Evolutionary conservation across 2,888 invertebrate species (phyloP).

Genomic region (Malthinus flaveolus): DNA sequence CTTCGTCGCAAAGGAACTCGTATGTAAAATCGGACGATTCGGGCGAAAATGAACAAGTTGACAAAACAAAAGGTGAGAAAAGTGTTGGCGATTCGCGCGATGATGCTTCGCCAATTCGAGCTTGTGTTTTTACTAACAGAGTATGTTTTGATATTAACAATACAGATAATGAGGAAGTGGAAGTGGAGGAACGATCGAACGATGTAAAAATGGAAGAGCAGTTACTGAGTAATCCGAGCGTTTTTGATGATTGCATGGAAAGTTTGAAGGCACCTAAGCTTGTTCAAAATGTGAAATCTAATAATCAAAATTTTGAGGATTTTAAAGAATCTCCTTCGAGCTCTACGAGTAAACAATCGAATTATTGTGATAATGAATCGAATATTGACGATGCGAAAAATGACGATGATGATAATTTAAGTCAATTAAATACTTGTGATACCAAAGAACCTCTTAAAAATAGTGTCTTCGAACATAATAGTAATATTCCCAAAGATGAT

Average conservation of each 20-base stretch:
- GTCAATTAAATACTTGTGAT: constrained; percentile 4
- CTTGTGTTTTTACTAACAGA: constrained; percentile 27
- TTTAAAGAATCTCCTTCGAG: background rate
- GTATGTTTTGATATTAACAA: constrained; percentile 11
- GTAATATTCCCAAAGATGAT: background rate
- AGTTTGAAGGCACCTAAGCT: constrained; percentile 50
- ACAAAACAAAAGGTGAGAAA: constrained; percentile 48
- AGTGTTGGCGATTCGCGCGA: constrained; percentile 41
- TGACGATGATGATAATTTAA: constrained; percentile 18
- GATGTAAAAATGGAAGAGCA: constrained; percentile 1
- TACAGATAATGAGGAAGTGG: background rate
- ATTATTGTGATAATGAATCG: background rate
- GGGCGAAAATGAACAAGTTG: background rate
- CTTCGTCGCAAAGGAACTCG: too few relatives aligned
- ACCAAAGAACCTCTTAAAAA: constrained; percentile 1
- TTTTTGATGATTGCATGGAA: constrained; percentile 20
- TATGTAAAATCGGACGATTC: background rate
- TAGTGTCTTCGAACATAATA: background rate
- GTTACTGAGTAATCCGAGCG: background rate
- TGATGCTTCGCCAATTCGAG: constrained; percentile 39
- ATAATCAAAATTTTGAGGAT: background rate
- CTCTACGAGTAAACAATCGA: background rate
- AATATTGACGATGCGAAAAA: background rate
- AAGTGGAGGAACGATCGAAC: background rate
- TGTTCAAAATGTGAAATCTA: constrained; percentile 40